Evolutionary conservation across 2,113 vertebrate genomes (phyloP).

Genomic region (Mastomys natalensis): DNA sequence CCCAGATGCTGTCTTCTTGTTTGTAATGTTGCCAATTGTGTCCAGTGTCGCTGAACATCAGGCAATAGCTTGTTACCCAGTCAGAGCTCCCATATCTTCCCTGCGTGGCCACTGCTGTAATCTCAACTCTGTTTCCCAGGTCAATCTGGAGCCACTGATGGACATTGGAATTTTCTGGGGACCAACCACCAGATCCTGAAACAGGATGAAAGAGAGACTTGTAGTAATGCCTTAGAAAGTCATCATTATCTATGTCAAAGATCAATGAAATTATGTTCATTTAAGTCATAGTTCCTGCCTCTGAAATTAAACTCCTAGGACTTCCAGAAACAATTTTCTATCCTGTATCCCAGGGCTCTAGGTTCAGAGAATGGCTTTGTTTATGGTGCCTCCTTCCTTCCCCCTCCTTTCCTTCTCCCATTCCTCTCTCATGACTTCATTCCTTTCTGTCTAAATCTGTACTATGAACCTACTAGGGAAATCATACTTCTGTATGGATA

Average conservation of each 20-base stretch:
- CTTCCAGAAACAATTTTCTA: not conserved
- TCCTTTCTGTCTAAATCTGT: not conserved
- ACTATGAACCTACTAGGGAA: not conserved
- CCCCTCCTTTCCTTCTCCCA: not conserved
- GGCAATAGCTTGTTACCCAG: constrained; percentile 94
- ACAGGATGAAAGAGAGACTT: constrained; percentile 42
- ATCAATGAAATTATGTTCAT: not conserved
- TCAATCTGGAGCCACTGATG: constrained; percentile 98
- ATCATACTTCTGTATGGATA: not conserved
- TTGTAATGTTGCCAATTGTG: constrained; percentile 95
- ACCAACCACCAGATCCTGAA: constrained; percentile 97
- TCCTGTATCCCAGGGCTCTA: not conserved
- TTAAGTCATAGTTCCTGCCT: not conserved
- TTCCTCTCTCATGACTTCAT: not conserved
- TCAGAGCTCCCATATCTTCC: constrained; percentile 95
- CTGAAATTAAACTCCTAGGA: not conserved
- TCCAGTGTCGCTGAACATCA: constrained; percentile 97
- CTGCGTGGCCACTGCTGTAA: constrained; percentile 95
- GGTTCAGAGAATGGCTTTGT: not conserved
- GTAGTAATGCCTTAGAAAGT: not conserved
- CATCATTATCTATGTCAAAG: not conserved
- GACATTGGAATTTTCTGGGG: constrained; percentile 90
- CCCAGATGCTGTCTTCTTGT: constrained; percentile 91
- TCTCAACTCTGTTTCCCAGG: constrained; percentile 93
- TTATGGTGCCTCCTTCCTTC: not conserved